Evolutionary conservation across 2,888 invertebrate species (phyloP).

Genomic region (Melanostoma scalare): DNA sequence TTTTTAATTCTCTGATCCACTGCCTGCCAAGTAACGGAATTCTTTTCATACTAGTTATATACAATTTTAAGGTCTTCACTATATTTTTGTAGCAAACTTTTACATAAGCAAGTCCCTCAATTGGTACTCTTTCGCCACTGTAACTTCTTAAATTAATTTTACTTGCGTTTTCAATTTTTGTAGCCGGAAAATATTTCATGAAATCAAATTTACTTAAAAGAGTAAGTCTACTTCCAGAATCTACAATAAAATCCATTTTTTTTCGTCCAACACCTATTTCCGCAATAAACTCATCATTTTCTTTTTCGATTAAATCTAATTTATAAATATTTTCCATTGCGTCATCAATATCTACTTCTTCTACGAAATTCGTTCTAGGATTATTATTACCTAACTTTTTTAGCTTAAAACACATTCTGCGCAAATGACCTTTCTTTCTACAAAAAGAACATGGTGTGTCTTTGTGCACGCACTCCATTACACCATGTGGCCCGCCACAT

Average conservation of each 20-base stretch:
- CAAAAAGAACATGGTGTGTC: slow-evolving; percentile 6
- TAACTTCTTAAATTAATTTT: slow-evolving; percentile 5
- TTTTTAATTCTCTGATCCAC: slow-evolving; percentile 1
- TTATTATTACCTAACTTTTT: slow-evolving; percentile 13
- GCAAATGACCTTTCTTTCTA: slow-evolving; percentile 66
- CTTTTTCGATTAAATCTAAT: slow-evolving; percentile 4
- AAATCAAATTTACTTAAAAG: neutral
- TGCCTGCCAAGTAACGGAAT: neutral
- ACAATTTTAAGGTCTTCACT: neutral
- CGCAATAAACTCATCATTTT: neutral
- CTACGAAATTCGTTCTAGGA: slow-evolving; percentile 10
- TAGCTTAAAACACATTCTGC: slow-evolving; percentile 54
- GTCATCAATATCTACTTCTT: slow-evolving; percentile 6
- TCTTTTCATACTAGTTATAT: slow-evolving; percentile 47
- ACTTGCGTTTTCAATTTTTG: neutral
- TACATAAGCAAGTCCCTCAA: neutral
- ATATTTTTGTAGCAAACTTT: neutral
- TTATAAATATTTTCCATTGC: slow-evolving; percentile 8
- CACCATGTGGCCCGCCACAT: slow-evolving; percentile 9
- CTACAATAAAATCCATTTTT: slow-evolving; percentile 6
- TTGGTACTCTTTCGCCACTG: neutral
- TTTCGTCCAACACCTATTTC: neutral
- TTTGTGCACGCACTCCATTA: slow-evolving; percentile 5
- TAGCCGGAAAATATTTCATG: neutral
- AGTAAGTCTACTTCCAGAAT: slow-evolving; percentile 11